Evolutionary conservation across 2,888 invertebrate genomes (phyloP), one percentile per base, ranked within the genome.

Genomic region (Yponomeuta plumbellus): DNA sequence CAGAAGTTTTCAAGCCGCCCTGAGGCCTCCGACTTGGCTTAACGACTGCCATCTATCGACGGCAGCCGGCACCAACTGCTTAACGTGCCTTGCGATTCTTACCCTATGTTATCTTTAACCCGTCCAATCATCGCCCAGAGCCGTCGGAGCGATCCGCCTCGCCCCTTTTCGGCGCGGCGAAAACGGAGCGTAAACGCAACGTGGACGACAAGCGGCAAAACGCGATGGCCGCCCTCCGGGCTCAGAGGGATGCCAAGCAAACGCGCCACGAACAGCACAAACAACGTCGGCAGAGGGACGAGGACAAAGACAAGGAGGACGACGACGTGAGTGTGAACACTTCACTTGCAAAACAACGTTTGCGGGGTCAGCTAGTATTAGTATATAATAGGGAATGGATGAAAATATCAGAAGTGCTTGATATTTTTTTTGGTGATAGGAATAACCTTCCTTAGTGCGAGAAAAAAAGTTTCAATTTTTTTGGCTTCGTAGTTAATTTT

Each of bases 171-270:
- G 92, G 93, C 82, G 92, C 91, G 71, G 92, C 44, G 44, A 94
- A 89, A 81, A 93, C 92, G 62, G 88, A 92, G 69, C 80, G 92
- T 20, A 97, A 98, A 74, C 96, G 98, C 71, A 97, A 97, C 73
- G 96, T 98, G 13, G 98, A 95, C 80, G 97, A 97, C 77, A 97
- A 97, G 68, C 94, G 98, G 66, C 96, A 97, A 68, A 97, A 96
- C 81, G 99, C 99, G 0, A 98, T 99, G 96, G 97, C 97, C 57
- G 93, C 96, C 71, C 85, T 99, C 2, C 95, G 97, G 72, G 98
- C 98, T 0, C 94, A 97, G 75, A 85, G 99, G 0, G 98, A 98
- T 83, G 98, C 98, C 66, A 97, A 97, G 74, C 95, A 94, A 66
- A 96, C 96, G 83, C 93, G 93, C 76, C 95, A 91, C 78, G 94